Evolutionary conservation across 2,888 invertebrate species (phyloP).

Genomic region (Brassicogethes aeneus): DNA sequence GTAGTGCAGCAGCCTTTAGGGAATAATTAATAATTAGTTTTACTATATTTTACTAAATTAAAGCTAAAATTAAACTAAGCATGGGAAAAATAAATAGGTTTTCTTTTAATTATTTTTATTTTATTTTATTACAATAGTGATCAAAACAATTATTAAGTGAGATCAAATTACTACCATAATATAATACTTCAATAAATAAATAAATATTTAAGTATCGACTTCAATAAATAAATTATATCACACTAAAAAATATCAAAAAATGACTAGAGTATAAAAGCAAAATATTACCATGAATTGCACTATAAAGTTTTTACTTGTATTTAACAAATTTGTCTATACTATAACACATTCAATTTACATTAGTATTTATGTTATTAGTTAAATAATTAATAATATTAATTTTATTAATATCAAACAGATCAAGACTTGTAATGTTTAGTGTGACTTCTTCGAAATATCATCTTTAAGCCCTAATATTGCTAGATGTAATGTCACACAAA

Average conservation of each 20-base stretch:
- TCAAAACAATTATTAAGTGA: background rate
- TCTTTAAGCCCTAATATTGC: background rate
- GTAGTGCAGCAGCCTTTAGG: too few relatives aligned
- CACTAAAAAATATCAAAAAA: constrained; percentile 10
- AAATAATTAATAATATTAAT: too few relatives aligned
- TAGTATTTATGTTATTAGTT: background rate
- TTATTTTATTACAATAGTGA: background rate
- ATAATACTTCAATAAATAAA: constrained; percentile 12
- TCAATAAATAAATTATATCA: constrained; percentile 13
- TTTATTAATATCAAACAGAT: too few relatives aligned
- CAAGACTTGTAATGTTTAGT: too few relatives aligned
- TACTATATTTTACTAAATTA: too few relatives aligned
- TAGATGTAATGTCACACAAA: background rate
- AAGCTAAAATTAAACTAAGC: too few relatives aligned
- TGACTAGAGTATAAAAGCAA: constrained; percentile 14
- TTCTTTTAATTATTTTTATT: too few relatives aligned
- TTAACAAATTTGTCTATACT: background rate
- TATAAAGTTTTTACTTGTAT: constrained; percentile 1
- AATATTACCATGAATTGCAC: constrained; percentile 9
- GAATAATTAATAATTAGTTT: too few relatives aligned
- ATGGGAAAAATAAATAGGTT: too few relatives aligned
- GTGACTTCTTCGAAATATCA: too few relatives aligned
- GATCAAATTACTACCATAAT: background rate
- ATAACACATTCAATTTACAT: background rate
- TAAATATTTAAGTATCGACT: constrained; percentile 15